A percentile compares a stretch with the other conserved stretches of the same genome.
Evolutionary conservation across 2,888 invertebrate species (phyloP).

Genomic region (Coleophora flavipennella): DNA sequence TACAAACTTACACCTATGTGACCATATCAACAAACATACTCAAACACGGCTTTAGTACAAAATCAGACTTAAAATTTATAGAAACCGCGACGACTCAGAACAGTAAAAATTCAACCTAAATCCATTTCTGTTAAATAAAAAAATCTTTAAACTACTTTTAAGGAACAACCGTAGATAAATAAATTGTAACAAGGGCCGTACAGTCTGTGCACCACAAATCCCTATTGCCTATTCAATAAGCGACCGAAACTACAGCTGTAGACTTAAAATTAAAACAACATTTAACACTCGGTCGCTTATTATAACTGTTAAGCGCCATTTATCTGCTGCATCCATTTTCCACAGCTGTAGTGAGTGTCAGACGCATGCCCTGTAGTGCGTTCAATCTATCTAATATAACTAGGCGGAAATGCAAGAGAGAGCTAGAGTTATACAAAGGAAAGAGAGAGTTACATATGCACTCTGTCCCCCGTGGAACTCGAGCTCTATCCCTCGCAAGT

Average conservation of each 20-base stretch:
- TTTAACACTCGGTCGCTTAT: background rate
- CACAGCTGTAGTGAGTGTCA: too few relatives aligned
- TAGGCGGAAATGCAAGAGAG: too few relatives aligned
- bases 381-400: too few relatives aligned
- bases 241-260: too few relatives aligned
- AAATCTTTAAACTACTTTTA: constrained; percentile 24
- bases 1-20: constrained; percentile 41
- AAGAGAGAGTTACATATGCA: too few relatives aligned
- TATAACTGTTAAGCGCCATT: too few relatives aligned
- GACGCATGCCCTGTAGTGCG: too few relatives aligned
- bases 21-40: constrained; percentile 40
- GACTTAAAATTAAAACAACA: too few relatives aligned
- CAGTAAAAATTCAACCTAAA: constrained; percentile 38
- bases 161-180: constrained; percentile 3
- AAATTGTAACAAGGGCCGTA: constrained; percentile 5
- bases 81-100: constrained; percentile 22
- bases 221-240: background rate
- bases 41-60: constrained; percentile 44
- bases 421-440: too few relatives aligned
- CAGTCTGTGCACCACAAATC: constrained; percentile 2
- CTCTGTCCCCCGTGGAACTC: too few relatives aligned
- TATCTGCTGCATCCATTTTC: too few relatives aligned
- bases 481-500: too few relatives aligned
- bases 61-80: constrained; percentile 54
- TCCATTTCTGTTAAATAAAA: constrained; percentile 49